Evolutionary conservation across 2,888 invertebrate genomes (phyloP).

Genomic region (Minunthozetes semirufus): DNA sequence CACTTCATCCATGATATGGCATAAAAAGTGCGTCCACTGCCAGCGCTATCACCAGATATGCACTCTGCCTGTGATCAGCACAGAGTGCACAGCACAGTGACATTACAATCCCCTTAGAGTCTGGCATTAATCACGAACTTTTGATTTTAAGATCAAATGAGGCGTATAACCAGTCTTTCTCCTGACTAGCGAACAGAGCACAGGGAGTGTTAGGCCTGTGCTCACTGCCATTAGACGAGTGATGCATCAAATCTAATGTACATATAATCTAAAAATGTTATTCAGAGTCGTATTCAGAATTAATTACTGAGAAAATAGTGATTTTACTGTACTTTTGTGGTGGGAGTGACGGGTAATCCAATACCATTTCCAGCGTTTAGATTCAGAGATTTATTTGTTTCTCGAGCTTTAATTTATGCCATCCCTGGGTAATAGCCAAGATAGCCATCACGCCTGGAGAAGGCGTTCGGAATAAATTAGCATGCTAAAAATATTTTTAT

Average conservation of each 20-base stretch:
- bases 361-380: background rate
- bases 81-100: background rate
- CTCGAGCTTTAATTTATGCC: no score
- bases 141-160: slow-evolving; percentile 25
- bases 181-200: background rate
- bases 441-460: no score
- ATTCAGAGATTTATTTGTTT: background rate
- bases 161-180: slow-evolving; percentile 12
- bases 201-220: background rate
- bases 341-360: background rate
- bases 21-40: background rate
- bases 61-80: no score
- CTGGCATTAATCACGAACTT: slow-evolving; percentile 11
- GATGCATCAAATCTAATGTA: slow-evolving; percentile 15
- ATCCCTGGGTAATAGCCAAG: no score
- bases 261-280: slow-evolving; percentile 1
- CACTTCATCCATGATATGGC: slow-evolving; percentile 16
- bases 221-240: background rate
- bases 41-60: no score
- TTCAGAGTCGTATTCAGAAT: background rate
- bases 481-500: no score
- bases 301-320: background rate
- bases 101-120: background rate
- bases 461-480: no score
- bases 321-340: background rate